Percentiles rank a stretch among this genome's conserved stretches.
Evolutionary conservation across 2,113 vertebrate species (phyloP).

Genomic region (Bos javanicus): DNA sequence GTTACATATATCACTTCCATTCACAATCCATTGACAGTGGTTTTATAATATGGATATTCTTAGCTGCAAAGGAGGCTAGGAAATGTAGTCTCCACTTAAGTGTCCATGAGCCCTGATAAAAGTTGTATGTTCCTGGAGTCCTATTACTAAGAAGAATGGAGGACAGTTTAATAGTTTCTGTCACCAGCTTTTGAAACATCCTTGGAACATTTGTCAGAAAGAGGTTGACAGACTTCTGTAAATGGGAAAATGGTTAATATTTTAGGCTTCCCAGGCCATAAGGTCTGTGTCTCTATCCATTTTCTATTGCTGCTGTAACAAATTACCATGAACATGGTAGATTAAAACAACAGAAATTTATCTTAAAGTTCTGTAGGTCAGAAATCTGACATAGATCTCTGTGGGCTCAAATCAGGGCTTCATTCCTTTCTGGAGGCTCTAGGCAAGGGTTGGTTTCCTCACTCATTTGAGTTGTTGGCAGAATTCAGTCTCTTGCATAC

Average conservation of each 20-base stretch:
- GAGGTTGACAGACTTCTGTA: background rate
- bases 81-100: background rate
- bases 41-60: background rate
- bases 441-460: background rate
- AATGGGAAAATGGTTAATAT: background rate
- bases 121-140: background rate
- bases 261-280: background rate
- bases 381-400: background rate
- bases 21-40: background rate
- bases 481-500: background rate
- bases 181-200: background rate
- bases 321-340: background rate
- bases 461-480: background rate
- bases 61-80: background rate
- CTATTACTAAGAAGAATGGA: background rate
- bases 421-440: background rate
- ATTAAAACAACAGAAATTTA: background rate
- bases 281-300: background rate
- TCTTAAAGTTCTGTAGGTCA: background rate
- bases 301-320: conserved; percentile 1
- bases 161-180: background rate
- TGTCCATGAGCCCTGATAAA: background rate
- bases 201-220: background rate
- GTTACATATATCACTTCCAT: background rate
- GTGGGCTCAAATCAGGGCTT: background rate